Conservation (phyloP, 2,888 invertebrate species). For the Oxycera nigricornis region DNA sequence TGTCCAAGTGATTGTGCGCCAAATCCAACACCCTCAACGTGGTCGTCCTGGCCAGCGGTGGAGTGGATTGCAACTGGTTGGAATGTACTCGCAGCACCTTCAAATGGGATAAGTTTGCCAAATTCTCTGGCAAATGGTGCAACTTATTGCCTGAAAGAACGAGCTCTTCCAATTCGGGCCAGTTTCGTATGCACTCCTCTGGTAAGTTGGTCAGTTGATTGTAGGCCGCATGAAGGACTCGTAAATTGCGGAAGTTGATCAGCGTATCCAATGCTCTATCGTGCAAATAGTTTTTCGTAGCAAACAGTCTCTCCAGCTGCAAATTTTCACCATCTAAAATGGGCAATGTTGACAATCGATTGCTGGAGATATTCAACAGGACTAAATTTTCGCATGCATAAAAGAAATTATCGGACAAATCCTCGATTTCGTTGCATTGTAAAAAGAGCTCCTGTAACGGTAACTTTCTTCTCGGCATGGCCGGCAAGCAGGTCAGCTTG, state of each 20-base stretch:
- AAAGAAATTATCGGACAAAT: slow-evolving; percentile 79
- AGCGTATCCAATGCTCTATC: slow-evolving; percentile 74
- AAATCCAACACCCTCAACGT: slow-evolving; percentile 81
- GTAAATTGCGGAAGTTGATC: slow-evolving; percentile 70
- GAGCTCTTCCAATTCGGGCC: slow-evolving; percentile 82
- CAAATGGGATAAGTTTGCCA: slow-evolving; percentile 74
- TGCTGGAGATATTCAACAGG: slow-evolving; percentile 80
- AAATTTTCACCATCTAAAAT: slow-evolving; percentile 68
- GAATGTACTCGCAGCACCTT: slow-evolving; percentile 82
- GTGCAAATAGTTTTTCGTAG: slow-evolving; percentile 79
- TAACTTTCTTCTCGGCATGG: slow-evolving; percentile 69
- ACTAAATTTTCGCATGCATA: slow-evolving; percentile 70
- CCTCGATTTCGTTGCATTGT: slow-evolving; percentile 79
- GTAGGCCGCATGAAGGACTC: slow-evolving; percentile 78
- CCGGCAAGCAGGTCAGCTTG: slow-evolving; percentile 75
- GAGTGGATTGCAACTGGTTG: slow-evolving; percentile 77
- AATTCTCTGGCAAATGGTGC: slow-evolving; percentile 76
- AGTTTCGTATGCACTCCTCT: slow-evolving; percentile 75
- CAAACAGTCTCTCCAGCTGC: slow-evolving; percentile 72
- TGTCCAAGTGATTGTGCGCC: slow-evolving; percentile 84
- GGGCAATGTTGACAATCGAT: slow-evolving; percentile 75
- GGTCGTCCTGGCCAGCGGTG: slow-evolving; percentile 76
- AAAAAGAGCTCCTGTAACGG: slow-evolving; percentile 76
- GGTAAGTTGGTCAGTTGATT: slow-evolving; percentile 78
- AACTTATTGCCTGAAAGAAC: slow-evolving; percentile 83